Evolutionary conservation across 2,888 invertebrate species (phyloP).

Genomic region (Hirtodrosophila cameraria): DNA sequence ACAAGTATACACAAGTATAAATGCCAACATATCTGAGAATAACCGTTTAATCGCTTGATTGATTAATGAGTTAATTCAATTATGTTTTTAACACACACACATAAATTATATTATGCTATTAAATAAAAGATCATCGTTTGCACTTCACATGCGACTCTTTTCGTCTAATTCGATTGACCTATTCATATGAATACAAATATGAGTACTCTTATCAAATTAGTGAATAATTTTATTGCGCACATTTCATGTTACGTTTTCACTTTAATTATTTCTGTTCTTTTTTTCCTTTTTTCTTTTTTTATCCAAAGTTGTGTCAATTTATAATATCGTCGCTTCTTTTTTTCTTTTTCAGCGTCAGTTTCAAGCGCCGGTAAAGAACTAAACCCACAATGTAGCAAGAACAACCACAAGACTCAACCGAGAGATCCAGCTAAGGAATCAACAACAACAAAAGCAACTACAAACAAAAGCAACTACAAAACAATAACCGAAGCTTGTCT

Average conservation of each 20-base stretch:
- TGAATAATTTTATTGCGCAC: constrained; percentile 51
- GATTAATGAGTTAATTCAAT: constrained; percentile 21
- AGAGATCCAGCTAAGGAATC: constrained; percentile 35
- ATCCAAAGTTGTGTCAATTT: constrained; percentile 9
- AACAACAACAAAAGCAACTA: constrained; percentile 9
- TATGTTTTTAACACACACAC: constrained; percentile 25
- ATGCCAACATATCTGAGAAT: constrained; percentile 19
- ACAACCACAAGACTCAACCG: constrained; percentile 61
- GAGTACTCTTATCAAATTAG: constrained; percentile 6
- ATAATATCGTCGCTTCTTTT: constrained; percentile 34
- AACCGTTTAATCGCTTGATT: constrained; percentile 29
- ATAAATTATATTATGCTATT: constrained; percentile 8
- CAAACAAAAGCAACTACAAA: constrained; percentile 19
- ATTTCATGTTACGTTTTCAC: constrained; percentile 63
- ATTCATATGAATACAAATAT: background rate
- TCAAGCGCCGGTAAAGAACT: constrained; percentile 72
- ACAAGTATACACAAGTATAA: no score
- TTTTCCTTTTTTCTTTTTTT: constrained; percentile 11
- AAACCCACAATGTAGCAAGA: constrained; percentile 59
- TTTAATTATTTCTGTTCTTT: constrained; percentile 13
- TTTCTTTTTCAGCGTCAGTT: constrained; percentile 50
- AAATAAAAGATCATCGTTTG: constrained; percentile 42
- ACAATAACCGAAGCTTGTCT: constrained; percentile 25
- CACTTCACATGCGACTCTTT: constrained; percentile 4
- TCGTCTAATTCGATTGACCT: constrained; percentile 18